Base-by-base conservation (phyloP, 92 coral and sea anemone genomes). In the Zoanthus solanderi region DNA sequence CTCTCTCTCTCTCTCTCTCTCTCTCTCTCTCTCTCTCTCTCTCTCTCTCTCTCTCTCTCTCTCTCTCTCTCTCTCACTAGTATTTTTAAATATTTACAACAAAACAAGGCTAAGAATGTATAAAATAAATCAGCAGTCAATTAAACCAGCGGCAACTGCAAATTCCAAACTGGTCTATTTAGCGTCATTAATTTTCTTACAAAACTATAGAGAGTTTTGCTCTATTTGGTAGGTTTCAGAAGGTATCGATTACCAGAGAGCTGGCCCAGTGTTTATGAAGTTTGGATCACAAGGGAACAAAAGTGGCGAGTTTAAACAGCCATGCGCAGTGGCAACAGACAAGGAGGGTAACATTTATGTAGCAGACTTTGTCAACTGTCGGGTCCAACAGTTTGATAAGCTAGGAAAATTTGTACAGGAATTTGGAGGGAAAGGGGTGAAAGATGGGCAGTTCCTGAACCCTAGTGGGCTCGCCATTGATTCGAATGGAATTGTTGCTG, bases 391-490 rank as follows among this genome's bases (percentile, higher is more conserved):
- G 87, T 94, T 94, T 74, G 96, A 94, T 76, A 92, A 78, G 45
- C 90, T 94, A 81, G 98, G 98, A 84, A 94, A 94, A 73, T 95
- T 93, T 65, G 54, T 85, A 3, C 88, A 87, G 17, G 98, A 93
- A 45, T 93, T 96, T 53, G 99, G 99, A 54, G 34, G 93, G 23
- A 94, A 94, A 30, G 99, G 99, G 14, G 89, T 89, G 52, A 92
- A 90, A 61, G 94, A 91, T 63, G 99, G 99, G 48, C 99, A 92
- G 93, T 96, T 96, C 28, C 94, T 93, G 83, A 96, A 94, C 72
- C 99, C 99, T 23, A 95, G 96, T 53, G 99, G 99, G 7, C 90
- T 96, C 48, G 90, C 93, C 56, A 89, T 95, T 83, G 98, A 93
- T 45, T 84, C 87, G 15, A 92, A 93, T 74, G 97, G 99, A 14